These are phyloP conservation scores for Magallana nippona DNA, from an alignment of 2,888 invertebrate genomes.

Conservation along the genomic window DNA sequence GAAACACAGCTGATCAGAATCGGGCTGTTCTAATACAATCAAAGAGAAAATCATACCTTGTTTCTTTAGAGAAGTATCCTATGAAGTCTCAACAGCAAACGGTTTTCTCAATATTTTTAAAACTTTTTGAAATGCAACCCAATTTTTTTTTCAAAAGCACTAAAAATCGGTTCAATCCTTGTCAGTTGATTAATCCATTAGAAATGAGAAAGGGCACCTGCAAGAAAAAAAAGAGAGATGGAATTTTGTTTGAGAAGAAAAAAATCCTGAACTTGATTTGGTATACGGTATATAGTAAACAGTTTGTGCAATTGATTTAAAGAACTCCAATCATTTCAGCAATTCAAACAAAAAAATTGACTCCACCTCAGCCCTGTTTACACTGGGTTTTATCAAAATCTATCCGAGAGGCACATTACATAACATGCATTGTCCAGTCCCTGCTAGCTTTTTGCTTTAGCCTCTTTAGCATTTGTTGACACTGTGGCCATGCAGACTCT, in stretches of 20 bases:
- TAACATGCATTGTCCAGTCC: constrained; percentile 14
- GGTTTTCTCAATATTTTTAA: no score
- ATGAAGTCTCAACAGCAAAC: neutral
- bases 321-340: constrained; percentile 28
- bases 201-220: neutral
- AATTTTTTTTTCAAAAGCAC: neutral
- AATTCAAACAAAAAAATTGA: constrained; percentile 14
- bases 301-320: constrained; percentile 21
- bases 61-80: neutral
- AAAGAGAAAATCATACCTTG: neutral
- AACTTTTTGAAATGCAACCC: neutral
- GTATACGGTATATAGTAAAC: constrained; percentile 8
- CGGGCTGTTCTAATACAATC: neutral
- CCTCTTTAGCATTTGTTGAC: neutral
- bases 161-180: neutral
- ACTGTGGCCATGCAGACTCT: neutral
- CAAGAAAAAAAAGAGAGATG: neutral
- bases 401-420: neutral
- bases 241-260: neutral
- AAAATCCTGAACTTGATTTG: neutral
- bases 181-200: constrained; percentile 10
- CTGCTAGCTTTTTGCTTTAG: neutral
- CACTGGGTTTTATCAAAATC: constrained; percentile 19
- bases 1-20: neutral
- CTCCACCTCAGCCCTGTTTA: constrained; percentile 24